Evolutionary conservation across 37 sponge, comb jelly and placozoan species (phyloP).

Genomic region (Chondrosia reniformis): DNA sequence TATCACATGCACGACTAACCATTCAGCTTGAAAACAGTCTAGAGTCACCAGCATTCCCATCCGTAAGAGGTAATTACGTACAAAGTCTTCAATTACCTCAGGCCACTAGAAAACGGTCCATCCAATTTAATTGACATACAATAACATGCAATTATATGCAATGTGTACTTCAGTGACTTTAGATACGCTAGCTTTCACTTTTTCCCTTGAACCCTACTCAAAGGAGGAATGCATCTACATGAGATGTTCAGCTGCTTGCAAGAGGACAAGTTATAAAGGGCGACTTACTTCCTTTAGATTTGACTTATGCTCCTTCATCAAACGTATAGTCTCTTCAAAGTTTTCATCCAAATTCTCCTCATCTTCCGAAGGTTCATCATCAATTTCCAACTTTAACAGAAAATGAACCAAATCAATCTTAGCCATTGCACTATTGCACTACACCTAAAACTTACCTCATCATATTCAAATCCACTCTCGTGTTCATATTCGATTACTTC

Average conservation of each 20-base stretch:
- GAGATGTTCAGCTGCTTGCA: too few relatives aligned
- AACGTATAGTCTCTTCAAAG: conserved; percentile 32
- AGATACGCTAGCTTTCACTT: too few relatives aligned
- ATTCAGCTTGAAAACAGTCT: conserved; percentile 86
- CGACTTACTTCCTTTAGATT: neutral
- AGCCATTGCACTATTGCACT: neutral
- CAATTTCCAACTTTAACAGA: neutral
- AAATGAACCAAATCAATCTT: neutral
- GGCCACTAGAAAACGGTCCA: too few relatives aligned
- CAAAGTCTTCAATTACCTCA: conserved; percentile 97
- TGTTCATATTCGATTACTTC: neutral
- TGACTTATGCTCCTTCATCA: conserved; percentile 9
- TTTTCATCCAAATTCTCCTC: too few relatives aligned
- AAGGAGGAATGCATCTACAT: too few relatives aligned
- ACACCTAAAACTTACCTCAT: neutral
- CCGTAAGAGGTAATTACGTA: conserved; percentile 83
- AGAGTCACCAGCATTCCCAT: conserved; percentile 69
- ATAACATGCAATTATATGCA: too few relatives aligned
- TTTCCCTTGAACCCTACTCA: too few relatives aligned
- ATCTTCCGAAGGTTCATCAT: conserved; percentile 41
- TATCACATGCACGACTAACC: conserved; percentile 50
- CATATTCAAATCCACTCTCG: neutral
- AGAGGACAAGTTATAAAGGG: too few relatives aligned
- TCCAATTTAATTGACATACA: too few relatives aligned
- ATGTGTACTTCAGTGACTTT: too few relatives aligned